phyloP scores from a whole-genome alignment of 2,797 vertebrate species.

The Halcyon chelicuti region DNA sequence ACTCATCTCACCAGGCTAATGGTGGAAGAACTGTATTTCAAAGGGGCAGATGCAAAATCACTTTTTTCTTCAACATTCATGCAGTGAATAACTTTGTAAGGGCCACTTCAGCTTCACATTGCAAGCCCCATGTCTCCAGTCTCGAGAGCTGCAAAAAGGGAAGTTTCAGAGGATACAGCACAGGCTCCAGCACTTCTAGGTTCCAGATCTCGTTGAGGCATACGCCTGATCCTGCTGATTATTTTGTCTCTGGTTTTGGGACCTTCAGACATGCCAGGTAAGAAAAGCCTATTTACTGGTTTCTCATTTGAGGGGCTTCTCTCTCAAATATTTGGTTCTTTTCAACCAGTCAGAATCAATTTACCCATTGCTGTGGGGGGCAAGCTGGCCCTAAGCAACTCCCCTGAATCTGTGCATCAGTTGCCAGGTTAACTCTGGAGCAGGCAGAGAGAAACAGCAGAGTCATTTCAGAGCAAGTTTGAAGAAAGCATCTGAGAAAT shows the following conservation, averaged over 20 bases:
- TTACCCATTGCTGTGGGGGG: accelerated
- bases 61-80: neutral
- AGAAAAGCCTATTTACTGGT: neutral
- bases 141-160: neutral
- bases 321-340: neutral
- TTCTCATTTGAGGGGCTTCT: neutral
- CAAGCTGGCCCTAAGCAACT: neutral
- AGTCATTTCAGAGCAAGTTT: neutral
- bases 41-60: neutral
- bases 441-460: neutral
- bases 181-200: neutral
- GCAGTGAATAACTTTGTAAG: neutral
- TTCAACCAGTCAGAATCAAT: neutral
- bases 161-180: neutral
- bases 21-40: neutral
- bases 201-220: neutral
- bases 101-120: neutral
- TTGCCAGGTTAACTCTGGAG: neutral
- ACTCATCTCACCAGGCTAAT: neutral
- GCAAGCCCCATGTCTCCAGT: neutral
- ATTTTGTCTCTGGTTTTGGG: neutral
- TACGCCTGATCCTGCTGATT: neutral
- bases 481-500: neutral
- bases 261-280: neutral
- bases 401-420: neutral